Conservation (phyloP, 92 coral and sea anemone species). For the Heliopora coerulea region DNA sequence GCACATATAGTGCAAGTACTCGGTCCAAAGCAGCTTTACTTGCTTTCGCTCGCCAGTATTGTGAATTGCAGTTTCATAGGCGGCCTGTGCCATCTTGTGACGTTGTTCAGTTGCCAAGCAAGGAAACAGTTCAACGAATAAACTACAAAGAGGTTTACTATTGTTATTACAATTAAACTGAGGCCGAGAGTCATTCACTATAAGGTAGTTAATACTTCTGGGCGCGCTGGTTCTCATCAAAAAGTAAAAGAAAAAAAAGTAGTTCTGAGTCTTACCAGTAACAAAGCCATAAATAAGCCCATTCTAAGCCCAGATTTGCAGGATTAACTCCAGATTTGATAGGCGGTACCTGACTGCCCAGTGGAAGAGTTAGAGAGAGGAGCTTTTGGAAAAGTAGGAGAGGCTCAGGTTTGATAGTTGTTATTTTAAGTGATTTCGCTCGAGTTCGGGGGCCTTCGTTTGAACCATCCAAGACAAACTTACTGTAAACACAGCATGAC, state of each 20-base stretch:
- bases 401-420: slow-evolving; percentile 52
- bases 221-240: too few species aligned
- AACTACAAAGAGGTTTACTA: slow-evolving; percentile 36
- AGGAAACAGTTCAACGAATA: slow-evolving; percentile 75
- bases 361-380: slow-evolving; percentile 75
- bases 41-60: slow-evolving; percentile 64
- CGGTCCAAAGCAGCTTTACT: slow-evolving; percentile 75
- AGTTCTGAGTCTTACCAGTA: slow-evolving; percentile 66
- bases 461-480: slow-evolving; percentile 47
- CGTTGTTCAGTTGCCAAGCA: slow-evolving; percentile 46
- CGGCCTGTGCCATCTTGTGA: slow-evolving; percentile 54
- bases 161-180: too few species aligned
- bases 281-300: slow-evolving; percentile 79
- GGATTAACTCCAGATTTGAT: slow-evolving; percentile 48
- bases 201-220: too few species aligned
- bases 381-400: slow-evolving; percentile 68
- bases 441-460: slow-evolving; percentile 32
- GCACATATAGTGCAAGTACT: slow-evolving; percentile 78
- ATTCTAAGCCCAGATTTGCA: slow-evolving; percentile 57
- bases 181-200: too few species aligned
- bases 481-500: slow-evolving; percentile 45
- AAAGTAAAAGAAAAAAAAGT: too few species aligned
- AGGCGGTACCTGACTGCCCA: slow-evolving; percentile 62
- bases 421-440: slow-evolving; percentile 16
- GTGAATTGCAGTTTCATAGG: slow-evolving; percentile 88